Percentiles rank a stretch among this genome's conserved stretches.
phyloP scores from a whole-genome alignment of 2,113 vertebrate species.

The Colius striatus region DNA sequence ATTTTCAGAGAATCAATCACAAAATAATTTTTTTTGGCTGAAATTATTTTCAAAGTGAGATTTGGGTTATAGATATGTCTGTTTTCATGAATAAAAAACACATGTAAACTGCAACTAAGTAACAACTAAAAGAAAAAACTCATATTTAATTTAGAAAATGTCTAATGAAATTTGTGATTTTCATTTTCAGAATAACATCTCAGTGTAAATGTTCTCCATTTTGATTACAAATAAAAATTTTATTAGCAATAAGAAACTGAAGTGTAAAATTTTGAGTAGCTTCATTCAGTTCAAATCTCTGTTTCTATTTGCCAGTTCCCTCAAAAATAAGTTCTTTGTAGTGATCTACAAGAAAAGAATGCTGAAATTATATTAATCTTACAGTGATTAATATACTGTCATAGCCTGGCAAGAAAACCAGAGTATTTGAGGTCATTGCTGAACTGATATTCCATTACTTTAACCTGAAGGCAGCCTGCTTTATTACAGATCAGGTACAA shows the following conservation, averaged over 20 bases:
- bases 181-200: not conserved
- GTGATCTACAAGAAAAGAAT: not conserved
- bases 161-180: not conserved
- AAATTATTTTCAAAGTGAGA: not conserved
- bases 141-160: not conserved
- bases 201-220: not conserved
- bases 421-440: not conserved
- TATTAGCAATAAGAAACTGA: not conserved
- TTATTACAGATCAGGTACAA: not conserved
- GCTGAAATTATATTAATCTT: not conserved
- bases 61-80: not conserved
- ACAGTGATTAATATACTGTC: not conserved
- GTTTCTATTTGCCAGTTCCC: not conserved
- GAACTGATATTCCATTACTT: not conserved
- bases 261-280: not conserved
- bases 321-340: not conserved
- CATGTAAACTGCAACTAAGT: not conserved
- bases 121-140: not conserved
- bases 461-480: not conserved
- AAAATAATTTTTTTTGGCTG: not conserved
- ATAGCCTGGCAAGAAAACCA: not conserved
- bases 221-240: not conserved
- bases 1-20: not conserved
- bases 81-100: rapidly evolving
- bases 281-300: not conserved